phyloP scores from a whole-genome alignment of 1,140 invertebrate species.

The Temnothorax curvispinosus region DNA sequence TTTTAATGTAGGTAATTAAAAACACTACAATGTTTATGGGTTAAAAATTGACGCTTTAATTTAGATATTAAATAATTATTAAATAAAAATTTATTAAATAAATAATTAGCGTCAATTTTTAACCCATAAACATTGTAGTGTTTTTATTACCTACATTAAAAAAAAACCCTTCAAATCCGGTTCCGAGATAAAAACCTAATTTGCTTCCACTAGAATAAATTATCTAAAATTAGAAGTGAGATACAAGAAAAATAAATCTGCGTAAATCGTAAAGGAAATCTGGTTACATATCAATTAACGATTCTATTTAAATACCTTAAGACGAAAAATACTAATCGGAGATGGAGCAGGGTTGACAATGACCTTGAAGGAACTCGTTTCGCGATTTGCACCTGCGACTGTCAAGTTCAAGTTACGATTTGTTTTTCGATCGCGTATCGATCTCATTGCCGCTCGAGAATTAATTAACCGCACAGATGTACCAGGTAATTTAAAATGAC shows the following conservation, averaged over 20 bases:
- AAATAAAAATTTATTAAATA: no score
- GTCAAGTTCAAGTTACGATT: constrained; percentile 54
- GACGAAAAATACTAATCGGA: constrained; percentile 31
- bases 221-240: no score
- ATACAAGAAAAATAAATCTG: no score
- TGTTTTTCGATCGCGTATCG: constrained; percentile 44
- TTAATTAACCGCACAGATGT: constrained; percentile 52
- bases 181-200: no score
- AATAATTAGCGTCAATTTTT: no score
- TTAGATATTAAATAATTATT: no score
- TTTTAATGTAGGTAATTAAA: no score
- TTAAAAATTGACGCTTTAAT: no score
- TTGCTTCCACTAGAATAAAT: no score
- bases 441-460: constrained; percentile 29
- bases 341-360: constrained; percentile 17
- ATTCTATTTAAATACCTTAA: not conserved
- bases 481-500: constrained; percentile 38
- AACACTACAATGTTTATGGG: no score
- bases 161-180: not conserved
- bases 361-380: constrained; percentile 48
- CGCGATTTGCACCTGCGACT: constrained; percentile 46
- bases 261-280: not conserved
- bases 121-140: no score
- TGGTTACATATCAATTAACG: not conserved
- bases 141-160: no score